phyloP scores from a whole-genome alignment of 2,113 vertebrate species.

The Petroica traversi region DNA sequence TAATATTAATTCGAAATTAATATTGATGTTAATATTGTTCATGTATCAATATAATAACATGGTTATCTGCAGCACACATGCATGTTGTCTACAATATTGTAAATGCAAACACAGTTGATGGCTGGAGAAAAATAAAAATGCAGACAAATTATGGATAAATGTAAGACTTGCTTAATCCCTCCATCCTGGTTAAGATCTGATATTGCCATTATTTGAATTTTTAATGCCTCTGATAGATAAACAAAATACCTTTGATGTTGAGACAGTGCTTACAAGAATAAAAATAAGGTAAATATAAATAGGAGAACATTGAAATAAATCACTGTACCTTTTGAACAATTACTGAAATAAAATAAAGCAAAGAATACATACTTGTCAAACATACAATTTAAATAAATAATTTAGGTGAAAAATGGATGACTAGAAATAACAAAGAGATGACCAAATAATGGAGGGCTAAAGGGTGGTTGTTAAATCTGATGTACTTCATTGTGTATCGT shows the following conservation, averaged over 20 bases:
- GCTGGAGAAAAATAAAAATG: not conserved
- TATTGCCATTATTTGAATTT: not conserved
- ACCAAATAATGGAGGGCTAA: slow-evolving; percentile 78
- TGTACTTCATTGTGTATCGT: slow-evolving; percentile 70
- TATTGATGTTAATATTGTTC: too few relatives aligned
- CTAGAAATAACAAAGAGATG: slow-evolving; percentile 60
- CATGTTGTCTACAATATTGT: not conserved
- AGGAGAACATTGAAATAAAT: slow-evolving; percentile 48
- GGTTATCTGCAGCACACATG: not conserved
- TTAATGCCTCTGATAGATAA: not conserved
- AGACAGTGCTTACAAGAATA: not conserved
- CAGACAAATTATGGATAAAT: not conserved
- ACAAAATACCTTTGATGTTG: not conserved
- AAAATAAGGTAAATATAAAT: not conserved
- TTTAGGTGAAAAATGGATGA: slow-evolving; percentile 66
- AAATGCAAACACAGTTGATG: not conserved
- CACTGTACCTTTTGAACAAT: slow-evolving; percentile 22
- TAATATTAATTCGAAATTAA: too few relatives aligned
- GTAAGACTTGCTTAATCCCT: not conserved
- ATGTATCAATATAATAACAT: not conserved
- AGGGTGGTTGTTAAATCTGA: slow-evolving; percentile 76
- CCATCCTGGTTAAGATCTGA: not conserved
- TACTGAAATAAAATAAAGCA: slow-evolving; percentile 50
- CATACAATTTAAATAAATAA: slow-evolving; percentile 72
- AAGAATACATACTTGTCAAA: slow-evolving; percentile 61